Conservation (phyloP, 2,113 vertebrate species). For the Picathartes gymnocephalus region DNA sequence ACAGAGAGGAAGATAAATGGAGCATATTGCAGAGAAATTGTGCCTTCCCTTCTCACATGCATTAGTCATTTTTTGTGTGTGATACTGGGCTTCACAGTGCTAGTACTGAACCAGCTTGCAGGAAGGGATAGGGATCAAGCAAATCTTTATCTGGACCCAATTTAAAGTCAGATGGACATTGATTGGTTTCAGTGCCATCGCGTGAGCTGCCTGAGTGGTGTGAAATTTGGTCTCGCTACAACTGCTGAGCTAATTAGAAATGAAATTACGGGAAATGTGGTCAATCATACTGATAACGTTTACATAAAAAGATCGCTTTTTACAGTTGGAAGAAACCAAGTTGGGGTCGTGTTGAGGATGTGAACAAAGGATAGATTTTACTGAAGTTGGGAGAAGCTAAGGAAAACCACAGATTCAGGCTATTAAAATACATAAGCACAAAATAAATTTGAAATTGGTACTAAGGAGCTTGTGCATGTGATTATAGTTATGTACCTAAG, state of each 20-base stretch:
- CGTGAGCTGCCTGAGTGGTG: background rate
- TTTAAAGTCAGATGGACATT: background rate
- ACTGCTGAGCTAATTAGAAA: background rate
- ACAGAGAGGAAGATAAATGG: background rate
- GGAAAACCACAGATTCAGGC: background rate
- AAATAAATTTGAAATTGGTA: background rate
- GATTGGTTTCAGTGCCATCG: background rate
- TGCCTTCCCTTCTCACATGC: background rate
- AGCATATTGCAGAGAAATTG: background rate
- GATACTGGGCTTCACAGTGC: background rate
- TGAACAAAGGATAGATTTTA: background rate
- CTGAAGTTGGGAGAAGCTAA: background rate
- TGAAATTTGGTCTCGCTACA: rapidly evolving
- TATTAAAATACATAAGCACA: background rate
- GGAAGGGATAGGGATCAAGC: background rate
- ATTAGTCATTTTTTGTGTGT: background rate
- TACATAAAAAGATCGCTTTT: background rate
- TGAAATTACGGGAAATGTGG: background rate
- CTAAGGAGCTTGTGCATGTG: background rate
- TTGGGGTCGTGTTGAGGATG: rapidly evolving
- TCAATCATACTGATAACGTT: background rate
- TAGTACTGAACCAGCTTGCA: background rate
- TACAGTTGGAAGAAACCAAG: background rate
- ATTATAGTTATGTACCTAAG: background rate
- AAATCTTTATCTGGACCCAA: background rate